Evolutionary conservation across 2,888 invertebrate species (phyloP), one percentile per base, ranked within the genome.

Genomic region (Drosophila anomelani): DNA sequence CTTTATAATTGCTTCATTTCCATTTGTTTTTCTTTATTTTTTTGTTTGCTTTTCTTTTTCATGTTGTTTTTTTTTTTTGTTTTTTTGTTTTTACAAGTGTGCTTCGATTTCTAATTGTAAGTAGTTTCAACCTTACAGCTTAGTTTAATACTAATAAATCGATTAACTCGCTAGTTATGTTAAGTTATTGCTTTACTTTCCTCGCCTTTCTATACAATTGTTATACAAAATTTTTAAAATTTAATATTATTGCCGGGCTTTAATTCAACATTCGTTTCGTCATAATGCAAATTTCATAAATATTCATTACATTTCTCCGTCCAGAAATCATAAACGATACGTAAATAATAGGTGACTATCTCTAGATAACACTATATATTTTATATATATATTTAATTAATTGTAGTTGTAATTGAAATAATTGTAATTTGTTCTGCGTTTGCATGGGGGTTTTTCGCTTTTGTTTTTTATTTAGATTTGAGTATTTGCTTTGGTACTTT

Each of bases 401-500:
- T 72, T 71, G 47, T 70, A 74, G 67, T 75, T 66, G 66, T 74
- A 75, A 74, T 75, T 74, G 47, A 77, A 77, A 68, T 63, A 73
- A 72, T 73, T 72, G 74, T 74, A 72, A 76, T 80, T 75, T 76
- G 77, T 68, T 76, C 68, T 53, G 39, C 56, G 44, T 38, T 74
- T 67, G 57, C 68, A 68, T 46, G 68, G 57, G 68, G 57, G 34
- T 4, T 53, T 38, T 57, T 36, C 41, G 36, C 20, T 44, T 47
- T 67, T 51, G 29, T 38, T 63, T 68, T 60, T 58, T 57, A 32
- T 68, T 66, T 67, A 74, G 51, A 78, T 90, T 82, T 91, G 92
- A 92, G 92, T 92, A 92, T 92, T 64, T 92, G 92, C 92, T 92
- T 92, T 92, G 92, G 92, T 92, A 92, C 92, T 91, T 92, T 92